phyloP scores from a whole-genome alignment of 1,140 invertebrate species.

The Macrotrachela quadricornifera region DNA sequence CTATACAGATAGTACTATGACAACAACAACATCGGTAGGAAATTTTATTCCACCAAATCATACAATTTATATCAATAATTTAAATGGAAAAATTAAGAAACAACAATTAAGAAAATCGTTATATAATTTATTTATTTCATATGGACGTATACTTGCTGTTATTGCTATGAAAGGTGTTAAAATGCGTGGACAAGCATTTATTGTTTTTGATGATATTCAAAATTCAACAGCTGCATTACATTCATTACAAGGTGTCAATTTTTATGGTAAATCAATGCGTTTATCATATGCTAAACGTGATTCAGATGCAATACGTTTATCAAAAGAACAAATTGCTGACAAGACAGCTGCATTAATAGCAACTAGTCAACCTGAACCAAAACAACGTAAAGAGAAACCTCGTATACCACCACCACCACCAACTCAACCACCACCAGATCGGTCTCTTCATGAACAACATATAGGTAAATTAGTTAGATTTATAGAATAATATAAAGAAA shows the following conservation, averaged over 20 bases:
- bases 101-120: conserved; percentile 82
- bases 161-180: conserved; percentile 85
- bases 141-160: conserved; percentile 93
- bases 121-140: conserved; percentile 97
- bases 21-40: no score
- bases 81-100: conserved; percentile 98
- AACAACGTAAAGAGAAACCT: conserved; percentile 56
- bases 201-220: conserved; percentile 93
- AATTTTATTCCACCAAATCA: conserved; percentile 22
- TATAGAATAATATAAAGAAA: no score
- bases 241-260: conserved; percentile 95
- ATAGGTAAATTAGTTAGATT: conserved; percentile 9
- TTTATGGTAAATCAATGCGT: conserved; percentile 99
- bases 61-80: conserved; percentile 96
- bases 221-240: conserved; percentile 83
- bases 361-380: no score
- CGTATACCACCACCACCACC: conserved; percentile 33
- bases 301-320: conserved; percentile 78
- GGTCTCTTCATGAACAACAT: conserved; percentile 33
- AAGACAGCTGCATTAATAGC: no score
- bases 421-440: conserved; percentile 15
- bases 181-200: conserved; percentile 96
- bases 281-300: conserved; percentile 83
- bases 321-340: conserved; percentile 80
- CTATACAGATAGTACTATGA: no score